A percentile compares a stretch with the other conserved stretches of the same genome.
phyloP scores from a whole-genome alignment of 1,140 invertebrate species.

The Drosophila nikananu region DNA sequence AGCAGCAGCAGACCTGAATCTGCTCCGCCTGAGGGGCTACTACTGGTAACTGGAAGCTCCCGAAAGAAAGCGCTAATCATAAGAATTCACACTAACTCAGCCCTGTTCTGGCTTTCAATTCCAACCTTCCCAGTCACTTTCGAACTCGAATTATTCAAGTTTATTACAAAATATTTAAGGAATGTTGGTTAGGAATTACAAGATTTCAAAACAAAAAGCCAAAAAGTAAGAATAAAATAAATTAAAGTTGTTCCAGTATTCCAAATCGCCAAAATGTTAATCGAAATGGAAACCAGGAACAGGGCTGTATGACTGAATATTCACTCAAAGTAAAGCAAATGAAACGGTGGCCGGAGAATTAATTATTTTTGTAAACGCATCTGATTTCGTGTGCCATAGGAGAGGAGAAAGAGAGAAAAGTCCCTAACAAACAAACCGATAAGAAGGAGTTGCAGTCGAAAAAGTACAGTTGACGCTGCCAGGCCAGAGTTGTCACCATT shows the following conservation, averaged over 20 bases:
- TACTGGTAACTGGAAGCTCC: conserved; percentile 41
- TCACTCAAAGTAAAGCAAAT: conserved; percentile 52
- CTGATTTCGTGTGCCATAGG: conserved; percentile 78
- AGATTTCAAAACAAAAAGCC: not conserved
- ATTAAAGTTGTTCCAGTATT: not conserved
- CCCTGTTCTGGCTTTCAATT: conserved; percentile 14
- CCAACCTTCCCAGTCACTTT: not conserved
- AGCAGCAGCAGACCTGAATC: conserved; percentile 43
- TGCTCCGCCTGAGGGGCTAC: conserved; percentile 37
- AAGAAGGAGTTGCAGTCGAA: conserved; percentile 26
- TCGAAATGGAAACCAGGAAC: conserved; percentile 11
- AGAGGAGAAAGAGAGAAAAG: conserved; percentile 11
- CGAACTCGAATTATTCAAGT: not conserved
- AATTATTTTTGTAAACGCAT: conserved; percentile 77
- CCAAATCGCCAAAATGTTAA: not conserved
- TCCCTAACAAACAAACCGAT: not conserved
- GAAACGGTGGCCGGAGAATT: conserved; percentile 10
- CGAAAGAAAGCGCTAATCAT: conserved; percentile 10
- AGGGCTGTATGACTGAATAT: conserved; percentile 65
- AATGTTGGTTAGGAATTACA: not conserved
- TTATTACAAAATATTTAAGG: not conserved
- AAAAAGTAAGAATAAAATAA: not conserved
- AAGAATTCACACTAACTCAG: conserved; percentile 32
- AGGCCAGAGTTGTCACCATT: conserved; percentile 52
- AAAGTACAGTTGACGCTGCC: conserved; percentile 47